Evolutionary conservation across 2,888 invertebrate species (phyloP), one percentile per base, ranked within the genome.

Genomic region (Erebia epiphron): DNA sequence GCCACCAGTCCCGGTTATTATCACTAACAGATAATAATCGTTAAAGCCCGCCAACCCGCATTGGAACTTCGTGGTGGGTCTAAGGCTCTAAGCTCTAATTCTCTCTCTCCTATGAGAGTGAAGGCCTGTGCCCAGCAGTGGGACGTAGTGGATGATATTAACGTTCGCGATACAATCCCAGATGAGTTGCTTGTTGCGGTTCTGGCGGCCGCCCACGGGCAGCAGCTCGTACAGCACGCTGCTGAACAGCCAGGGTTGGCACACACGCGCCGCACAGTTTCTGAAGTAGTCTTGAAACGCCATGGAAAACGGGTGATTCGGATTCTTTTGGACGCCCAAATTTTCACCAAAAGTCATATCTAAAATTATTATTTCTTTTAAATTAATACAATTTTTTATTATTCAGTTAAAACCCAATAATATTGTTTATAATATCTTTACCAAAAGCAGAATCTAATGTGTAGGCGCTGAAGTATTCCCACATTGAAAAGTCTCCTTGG

Each of bases 391-490:
- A 9, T n/a, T 54, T 18, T 2, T 14, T 10, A 1, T 10, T 10
- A 7, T 10, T n/a, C n/a, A 9, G 18, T 18, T 13, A 18, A 54
- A 10, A 10, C 54, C 14, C 9, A 54, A 54, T 10, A 54, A 9
- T 54, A 54, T 3, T 9, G 10, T 54, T 50, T 50, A 13, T 50
- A n/a, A 18, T 18, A 61, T 21, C 9, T 72, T 16, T 74, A 86
- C 83, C 84, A 69, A 83, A 85, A 65, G 85, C 78, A 4, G 86
- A 79, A 62, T 86, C 82, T 79, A 88, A 82, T 0, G 83, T 78
- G 54, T 83, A 87, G 0, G 79, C 74, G 11, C 79, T 80, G 2
- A 85, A 71, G 69, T 80, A 85, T 41, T 82, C 77, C 77, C 83
- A 85, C 35, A 84, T 72, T 0, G 83, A 81, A 9, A 86, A 76